Evolutionary conservation across 2,888 invertebrate species (phyloP).

Genomic region (Sclerodermus sp.): DNA sequence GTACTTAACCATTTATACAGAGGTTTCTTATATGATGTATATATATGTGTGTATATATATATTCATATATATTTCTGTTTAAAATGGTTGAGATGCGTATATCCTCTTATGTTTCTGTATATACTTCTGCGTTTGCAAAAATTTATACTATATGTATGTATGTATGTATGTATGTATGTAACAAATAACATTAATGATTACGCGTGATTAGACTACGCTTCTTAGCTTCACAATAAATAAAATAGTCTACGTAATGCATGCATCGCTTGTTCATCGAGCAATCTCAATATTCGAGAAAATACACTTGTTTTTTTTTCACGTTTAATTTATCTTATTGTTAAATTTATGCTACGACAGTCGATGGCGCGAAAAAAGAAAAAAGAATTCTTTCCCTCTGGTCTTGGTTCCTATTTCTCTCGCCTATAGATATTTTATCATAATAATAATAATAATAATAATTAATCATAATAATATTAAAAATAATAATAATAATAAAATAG

Average conservation of each 20-base stretch:
- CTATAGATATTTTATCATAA: too few relatives aligned
- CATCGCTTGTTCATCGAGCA: not conserved
- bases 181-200: constrained; percentile 53
- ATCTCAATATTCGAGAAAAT: too few relatives aligned
- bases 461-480: too few relatives aligned
- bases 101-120: constrained; percentile 15
- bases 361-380: too few relatives aligned
- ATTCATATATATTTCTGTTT: constrained; percentile 16
- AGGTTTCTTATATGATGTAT: constrained; percentile 7
- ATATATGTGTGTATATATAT: constrained; percentile 15
- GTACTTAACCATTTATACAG: not conserved
- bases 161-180: constrained; percentile 34
- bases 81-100: constrained; percentile 9
- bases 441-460: too few relatives aligned
- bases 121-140: constrained; percentile 8
- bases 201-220: constrained; percentile 39
- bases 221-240: constrained; percentile 51
- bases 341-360: too few relatives aligned
- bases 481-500: too few relatives aligned
- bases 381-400: too few relatives aligned
- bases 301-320: too few relatives aligned
- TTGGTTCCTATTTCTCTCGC: too few relatives aligned
- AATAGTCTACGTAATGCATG: constrained; percentile 35
- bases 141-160: constrained; percentile 21
- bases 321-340: too few relatives aligned